A percentile compares a stretch with the other conserved stretches of the same genome.
Conservation (phyloP, 2,113 vertebrate genomes). For the Paramormyrops kingsleyae region DNA sequence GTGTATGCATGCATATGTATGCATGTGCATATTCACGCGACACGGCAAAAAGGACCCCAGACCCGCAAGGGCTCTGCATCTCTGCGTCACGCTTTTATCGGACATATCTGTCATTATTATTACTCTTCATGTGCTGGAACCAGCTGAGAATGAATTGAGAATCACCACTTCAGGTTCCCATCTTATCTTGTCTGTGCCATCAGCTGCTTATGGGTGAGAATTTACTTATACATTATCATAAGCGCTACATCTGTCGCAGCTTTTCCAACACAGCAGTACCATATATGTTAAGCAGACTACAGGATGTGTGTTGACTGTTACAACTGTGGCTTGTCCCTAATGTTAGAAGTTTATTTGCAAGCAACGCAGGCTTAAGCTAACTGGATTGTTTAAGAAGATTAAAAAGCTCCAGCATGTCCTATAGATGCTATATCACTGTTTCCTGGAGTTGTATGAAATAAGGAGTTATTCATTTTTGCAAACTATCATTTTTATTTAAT, state of each 20-base stretch:
- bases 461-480: neutral
- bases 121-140: neutral
- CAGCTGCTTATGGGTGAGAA: neutral
- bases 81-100: neutral
- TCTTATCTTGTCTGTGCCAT: neutral
- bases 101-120: neutral
- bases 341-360: neutral
- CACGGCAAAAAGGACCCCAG: neutral
- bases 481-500: neutral
- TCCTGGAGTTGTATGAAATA: neutral
- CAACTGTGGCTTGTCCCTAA: neutral
- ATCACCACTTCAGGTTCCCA: neutral
- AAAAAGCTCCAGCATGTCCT: neutral
- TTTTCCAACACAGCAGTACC: neutral
- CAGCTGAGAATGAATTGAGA: neutral
- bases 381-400: neutral
- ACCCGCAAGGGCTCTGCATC: neutral
- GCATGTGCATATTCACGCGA: neutral
- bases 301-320: conserved; percentile 1
- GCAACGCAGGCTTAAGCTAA: neutral
- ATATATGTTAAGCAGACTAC: neutral
- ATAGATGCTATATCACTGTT: neutral
- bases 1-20: neutral
- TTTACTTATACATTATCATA: neutral
- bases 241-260: neutral